Evolutionary conservation across 2,797 vertebrate genomes (phyloP).

Genomic region (Thaleichthys pacificus): DNA sequence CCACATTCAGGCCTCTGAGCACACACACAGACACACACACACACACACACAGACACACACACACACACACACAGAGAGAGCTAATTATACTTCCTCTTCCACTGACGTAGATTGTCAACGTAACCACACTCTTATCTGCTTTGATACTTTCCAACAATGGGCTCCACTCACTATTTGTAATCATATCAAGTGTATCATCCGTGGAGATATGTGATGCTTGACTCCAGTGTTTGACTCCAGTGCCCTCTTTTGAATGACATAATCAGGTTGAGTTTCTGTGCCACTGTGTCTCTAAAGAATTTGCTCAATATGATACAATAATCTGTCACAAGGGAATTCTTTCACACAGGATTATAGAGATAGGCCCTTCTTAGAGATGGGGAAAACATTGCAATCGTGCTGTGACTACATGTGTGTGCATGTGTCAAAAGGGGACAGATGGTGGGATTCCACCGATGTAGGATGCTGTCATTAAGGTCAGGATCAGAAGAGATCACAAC

Average conservation of each 20-base stretch:
- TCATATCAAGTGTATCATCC: too few species aligned
- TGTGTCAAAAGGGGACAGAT: not conserved
- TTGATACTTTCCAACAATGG: too few species aligned
- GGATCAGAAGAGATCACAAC: constrained; percentile 64
- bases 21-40: too few species aligned
- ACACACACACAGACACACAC: too few species aligned
- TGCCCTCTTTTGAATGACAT: too few species aligned
- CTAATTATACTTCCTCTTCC: constrained; percentile 14
- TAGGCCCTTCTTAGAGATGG: constrained; percentile 53
- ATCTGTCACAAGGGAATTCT: too few species aligned
- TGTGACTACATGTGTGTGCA: not conserved
- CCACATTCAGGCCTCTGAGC: not conserved
- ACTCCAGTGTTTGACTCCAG: too few species aligned
- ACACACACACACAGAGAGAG: too few species aligned
- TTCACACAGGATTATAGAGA: constrained; percentile 17
- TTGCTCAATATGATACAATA: too few species aligned
- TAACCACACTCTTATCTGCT: not conserved
- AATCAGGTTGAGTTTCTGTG: not conserved
- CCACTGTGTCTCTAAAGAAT: not conserved
- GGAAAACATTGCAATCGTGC: too few species aligned
- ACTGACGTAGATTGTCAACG: not conserved
- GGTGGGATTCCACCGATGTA: constrained; percentile 36
- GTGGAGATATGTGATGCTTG: too few species aligned
- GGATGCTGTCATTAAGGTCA: constrained; percentile 56
- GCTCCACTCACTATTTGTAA: too few species aligned